Conservation (phyloP, 1,140 invertebrate genomes). For the Drosophila saltans region DNA sequence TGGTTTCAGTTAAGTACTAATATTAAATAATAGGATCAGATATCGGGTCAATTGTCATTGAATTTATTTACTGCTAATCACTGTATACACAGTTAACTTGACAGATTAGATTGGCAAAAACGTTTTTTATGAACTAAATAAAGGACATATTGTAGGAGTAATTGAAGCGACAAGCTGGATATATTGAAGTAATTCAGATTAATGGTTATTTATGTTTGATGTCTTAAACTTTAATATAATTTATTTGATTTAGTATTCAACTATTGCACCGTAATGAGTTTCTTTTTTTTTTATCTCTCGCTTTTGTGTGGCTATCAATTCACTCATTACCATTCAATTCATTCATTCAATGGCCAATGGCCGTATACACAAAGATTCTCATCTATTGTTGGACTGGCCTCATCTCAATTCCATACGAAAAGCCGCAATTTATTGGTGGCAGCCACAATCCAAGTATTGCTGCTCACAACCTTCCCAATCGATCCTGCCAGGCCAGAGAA, state of each 20-base stretch:
- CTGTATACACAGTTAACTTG: too few species aligned
- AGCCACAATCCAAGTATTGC: conserved; percentile 6
- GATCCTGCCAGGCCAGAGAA: conserved; percentile 5
- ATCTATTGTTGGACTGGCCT: conserved; percentile 3
- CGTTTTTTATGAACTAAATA: too few species aligned
- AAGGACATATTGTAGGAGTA: too few species aligned
- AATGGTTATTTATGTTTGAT: background rate
- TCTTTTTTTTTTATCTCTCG: background rate
- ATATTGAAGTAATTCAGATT: too few species aligned
- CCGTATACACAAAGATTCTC: conserved; percentile 1
- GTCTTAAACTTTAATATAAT: too few species aligned
- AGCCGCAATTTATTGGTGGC: conserved; percentile 10
- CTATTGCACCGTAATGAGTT: conserved; percentile 2
- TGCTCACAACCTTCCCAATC: background rate
- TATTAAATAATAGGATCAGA: too few species aligned
- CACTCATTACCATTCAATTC: conserved; percentile 10
- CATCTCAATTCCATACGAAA: conserved; percentile 10
- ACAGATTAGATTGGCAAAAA: too few species aligned
- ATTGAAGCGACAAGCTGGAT: too few species aligned
- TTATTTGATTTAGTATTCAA: conserved; percentile 8
- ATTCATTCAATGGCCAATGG: background rate
- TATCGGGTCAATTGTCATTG: too few species aligned
- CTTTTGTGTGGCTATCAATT: conserved; percentile 8
- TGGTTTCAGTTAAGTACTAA: too few species aligned
- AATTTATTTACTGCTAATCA: too few species aligned